These are phyloP conservation scores for Agonopterix alstromeriana DNA, from an alignment of 2,888 invertebrate species.

Conservation along the genomic window DNA sequence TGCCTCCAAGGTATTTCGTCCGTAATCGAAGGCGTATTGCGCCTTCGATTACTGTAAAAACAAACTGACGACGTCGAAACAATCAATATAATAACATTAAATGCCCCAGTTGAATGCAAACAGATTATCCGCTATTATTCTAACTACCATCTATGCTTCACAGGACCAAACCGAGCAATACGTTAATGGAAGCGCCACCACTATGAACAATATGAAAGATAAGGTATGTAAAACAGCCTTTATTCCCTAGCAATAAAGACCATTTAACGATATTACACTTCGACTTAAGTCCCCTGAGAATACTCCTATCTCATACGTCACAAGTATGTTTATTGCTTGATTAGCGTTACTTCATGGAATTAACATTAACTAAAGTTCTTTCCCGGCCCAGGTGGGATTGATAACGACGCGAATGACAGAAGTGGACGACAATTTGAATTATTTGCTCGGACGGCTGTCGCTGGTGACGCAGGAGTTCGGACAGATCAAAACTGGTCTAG, in stretches of 20 bases:
- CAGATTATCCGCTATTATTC: background rate
- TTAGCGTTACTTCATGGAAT: background rate
- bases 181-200: constrained; percentile 85
- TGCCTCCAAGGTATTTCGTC: too few relatives aligned
- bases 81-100: too few relatives aligned
- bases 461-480: constrained; percentile 91
- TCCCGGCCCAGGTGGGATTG: constrained; percentile 77
- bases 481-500: constrained; percentile 85
- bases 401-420: constrained; percentile 87
- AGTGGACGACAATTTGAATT: constrained; percentile 89
- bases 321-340: too few relatives aligned
- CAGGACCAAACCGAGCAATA: constrained; percentile 87
- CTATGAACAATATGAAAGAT: constrained; percentile 86
- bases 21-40: too few relatives aligned
- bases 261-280: too few relatives aligned
- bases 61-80: too few relatives aligned
- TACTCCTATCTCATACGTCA: too few relatives aligned
- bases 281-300: too few relatives aligned
- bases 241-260: background rate
- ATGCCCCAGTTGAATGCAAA: background rate
- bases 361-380: constrained; percentile 13
- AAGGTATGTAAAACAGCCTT: constrained; percentile 66
- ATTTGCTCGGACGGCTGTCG: constrained; percentile 85
- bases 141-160: constrained; percentile 11
- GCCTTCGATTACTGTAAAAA: too few relatives aligned